These are phyloP conservation scores for Scrobipalpa costella DNA, from an alignment of 2,888 invertebrate species.

Conservation along the genomic window DNA sequence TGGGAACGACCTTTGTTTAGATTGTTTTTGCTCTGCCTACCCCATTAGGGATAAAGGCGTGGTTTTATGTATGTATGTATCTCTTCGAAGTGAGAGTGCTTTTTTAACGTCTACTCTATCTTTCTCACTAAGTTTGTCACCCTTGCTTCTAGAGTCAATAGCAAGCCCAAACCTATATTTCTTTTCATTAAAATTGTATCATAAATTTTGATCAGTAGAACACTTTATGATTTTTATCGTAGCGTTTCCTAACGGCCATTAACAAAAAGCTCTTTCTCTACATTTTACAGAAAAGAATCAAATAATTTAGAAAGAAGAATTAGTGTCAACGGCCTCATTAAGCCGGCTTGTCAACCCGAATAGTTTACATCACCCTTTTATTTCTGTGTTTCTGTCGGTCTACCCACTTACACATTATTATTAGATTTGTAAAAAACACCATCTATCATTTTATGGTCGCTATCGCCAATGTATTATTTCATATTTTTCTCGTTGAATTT, in stretches of 20 bases:
- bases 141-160: no score
- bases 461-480: slow-evolving; percentile 30
- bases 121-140: no score
- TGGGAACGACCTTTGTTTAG: no score
- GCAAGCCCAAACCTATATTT: no score
- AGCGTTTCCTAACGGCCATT: not conserved
- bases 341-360: slow-evolving; percentile 55
- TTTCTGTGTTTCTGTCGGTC: slow-evolving; percentile 49
- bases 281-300: not conserved
- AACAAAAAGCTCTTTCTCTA: not conserved
- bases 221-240: not conserved
- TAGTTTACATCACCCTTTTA: slow-evolving; percentile 55
- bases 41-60: no score
- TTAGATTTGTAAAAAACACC: slow-evolving; percentile 54
- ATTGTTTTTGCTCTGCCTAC: no score
- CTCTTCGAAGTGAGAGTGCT: not conserved
- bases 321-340: slow-evolving; percentile 63
- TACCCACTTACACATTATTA: slow-evolving; percentile 46
- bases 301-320: slow-evolving; percentile 16
- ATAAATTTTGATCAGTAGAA: no score
- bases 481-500: slow-evolving; percentile 21
- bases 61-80: no score
- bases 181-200: no score
- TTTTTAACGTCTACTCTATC: not conserved
- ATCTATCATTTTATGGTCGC: slow-evolving; percentile 51